These are phyloP conservation scores for Diceros bicornis DNA, from an alignment of 2,797 vertebrate species.

Conservation along the genomic window DNA sequence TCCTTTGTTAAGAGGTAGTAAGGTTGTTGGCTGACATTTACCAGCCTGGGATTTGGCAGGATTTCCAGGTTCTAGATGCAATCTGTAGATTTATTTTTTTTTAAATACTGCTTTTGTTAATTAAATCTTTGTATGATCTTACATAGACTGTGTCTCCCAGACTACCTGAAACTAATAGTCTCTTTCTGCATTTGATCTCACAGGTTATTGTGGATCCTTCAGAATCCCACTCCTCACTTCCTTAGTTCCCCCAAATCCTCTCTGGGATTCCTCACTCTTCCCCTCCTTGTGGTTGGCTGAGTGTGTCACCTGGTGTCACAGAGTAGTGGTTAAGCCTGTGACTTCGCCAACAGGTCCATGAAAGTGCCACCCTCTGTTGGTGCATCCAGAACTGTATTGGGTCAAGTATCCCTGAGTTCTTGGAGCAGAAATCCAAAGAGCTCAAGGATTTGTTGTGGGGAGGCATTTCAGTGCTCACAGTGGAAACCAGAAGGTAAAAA, in stretches of 20 bases:
- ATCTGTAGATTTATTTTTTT: not conserved
- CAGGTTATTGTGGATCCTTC: not conserved
- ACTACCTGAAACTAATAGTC: not conserved
- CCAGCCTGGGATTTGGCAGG: not conserved
- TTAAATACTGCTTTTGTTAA: not conserved
- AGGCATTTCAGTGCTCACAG: not conserved
- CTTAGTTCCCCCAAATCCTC: not conserved
- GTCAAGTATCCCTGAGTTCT: not conserved
- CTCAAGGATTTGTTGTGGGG: not conserved
- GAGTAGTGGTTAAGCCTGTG: not conserved
- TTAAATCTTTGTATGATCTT: not conserved
- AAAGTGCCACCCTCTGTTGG: not conserved
- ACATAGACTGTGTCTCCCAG: not conserved
- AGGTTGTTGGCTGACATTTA: not conserved
- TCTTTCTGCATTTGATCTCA: not conserved
- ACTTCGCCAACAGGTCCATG: not conserved
- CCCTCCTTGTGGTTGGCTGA: not conserved
- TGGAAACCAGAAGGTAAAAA: not conserved
- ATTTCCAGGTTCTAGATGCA: not conserved
- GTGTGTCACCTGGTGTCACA: not conserved
- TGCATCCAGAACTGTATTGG: not conserved
- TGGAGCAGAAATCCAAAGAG: not conserved
- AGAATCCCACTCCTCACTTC: not conserved
- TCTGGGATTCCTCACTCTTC: not conserved
- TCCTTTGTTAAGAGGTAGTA: not conserved